Conservation (phyloP, 2,888 invertebrate species). For the Andrena dorsata region DNA sequence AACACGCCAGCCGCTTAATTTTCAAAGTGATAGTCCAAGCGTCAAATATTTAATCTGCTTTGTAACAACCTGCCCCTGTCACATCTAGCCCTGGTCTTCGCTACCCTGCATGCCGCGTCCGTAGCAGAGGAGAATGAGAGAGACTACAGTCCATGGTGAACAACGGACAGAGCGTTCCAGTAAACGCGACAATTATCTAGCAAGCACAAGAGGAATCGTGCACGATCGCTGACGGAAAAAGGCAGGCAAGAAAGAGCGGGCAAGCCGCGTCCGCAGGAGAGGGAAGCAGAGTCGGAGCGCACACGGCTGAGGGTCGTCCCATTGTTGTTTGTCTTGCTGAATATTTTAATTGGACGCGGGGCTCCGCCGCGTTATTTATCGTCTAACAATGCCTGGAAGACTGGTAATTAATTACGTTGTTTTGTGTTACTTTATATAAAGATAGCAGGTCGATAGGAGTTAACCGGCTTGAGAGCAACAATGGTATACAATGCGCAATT, state of each 20-base stretch:
- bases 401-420: conserved; percentile 85
- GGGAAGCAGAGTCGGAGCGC: conserved; percentile 54
- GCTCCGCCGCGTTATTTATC: conserved; percentile 82
- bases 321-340: conserved; percentile 85
- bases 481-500: conserved; percentile 84
- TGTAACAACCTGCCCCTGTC: no score
- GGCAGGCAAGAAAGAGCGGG: conserved; percentile 50
- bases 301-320: conserved; percentile 72
- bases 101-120: no score
- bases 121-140: neutral
- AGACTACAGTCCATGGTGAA: neutral
- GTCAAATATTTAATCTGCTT: no score
- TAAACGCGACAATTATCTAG: conserved; percentile 24
- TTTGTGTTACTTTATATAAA: conserved; percentile 85
- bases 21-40: no score
- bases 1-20: no score
- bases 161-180: neutral
- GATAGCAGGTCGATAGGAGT: conserved; percentile 84
- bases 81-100: no score
- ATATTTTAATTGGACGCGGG: conserved; percentile 84
- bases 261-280: conserved; percentile 23
- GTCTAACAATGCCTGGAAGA: conserved; percentile 83
- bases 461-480: conserved; percentile 80
- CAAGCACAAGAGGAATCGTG: conserved; percentile 42
- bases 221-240: conserved; percentile 51